Base-by-base conservation (phyloP, 2,113 vertebrate species). In the Odocoileus virginianus region DNA sequence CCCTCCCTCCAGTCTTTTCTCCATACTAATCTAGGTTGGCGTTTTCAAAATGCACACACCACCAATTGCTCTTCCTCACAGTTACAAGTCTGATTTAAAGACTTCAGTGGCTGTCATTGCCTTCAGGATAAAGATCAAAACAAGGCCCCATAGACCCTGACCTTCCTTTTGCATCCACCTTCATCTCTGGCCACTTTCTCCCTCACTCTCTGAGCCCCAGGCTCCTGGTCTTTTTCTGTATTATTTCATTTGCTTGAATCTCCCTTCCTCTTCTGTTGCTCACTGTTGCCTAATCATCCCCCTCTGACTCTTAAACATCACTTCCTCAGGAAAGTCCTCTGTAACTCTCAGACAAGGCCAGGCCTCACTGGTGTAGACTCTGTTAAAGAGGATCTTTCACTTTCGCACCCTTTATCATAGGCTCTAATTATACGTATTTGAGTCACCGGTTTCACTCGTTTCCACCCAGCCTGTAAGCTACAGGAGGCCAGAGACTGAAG, bases 321-420 rank as follows among this genome's bases (percentile, higher is more conserved):
- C 92, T 95, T 97, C 88, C 88, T 92, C 71, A 40, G 83, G 76
- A 86, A 87, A 93, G 87, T 16, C 76, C 89, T 94, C 55, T 33
- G n/a, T 61, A 45, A 67, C 40, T 71, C 40, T 85, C n/a, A 85
- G 36, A 81, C 43, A 64, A 47, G 93, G 54, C 47, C 89, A 54
- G 25, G 12, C 30, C 7, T 43, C 11, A 40, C 50, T 61, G 36
- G 57, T 92, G 2, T 89, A 84, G 47, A 55, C 40, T 43, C 16
- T 89, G 60, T 60, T 47, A 58, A 67, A 78, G 33, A 67, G 28
- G 78, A 86, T 57, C 30, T 90, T 96, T 57, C 54, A 78, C 88
- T 58, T 55, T 94, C 14, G 13, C 57, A 87, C 57, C 6, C 13
- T 93, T 96, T 81, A 97, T 84, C 61, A 36, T 30, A 19, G 6